Evolutionary conservation across 2,888 invertebrate species (phyloP), one percentile per base, ranked within the genome.

Genomic region (Hypercompe scribonia): DNA sequence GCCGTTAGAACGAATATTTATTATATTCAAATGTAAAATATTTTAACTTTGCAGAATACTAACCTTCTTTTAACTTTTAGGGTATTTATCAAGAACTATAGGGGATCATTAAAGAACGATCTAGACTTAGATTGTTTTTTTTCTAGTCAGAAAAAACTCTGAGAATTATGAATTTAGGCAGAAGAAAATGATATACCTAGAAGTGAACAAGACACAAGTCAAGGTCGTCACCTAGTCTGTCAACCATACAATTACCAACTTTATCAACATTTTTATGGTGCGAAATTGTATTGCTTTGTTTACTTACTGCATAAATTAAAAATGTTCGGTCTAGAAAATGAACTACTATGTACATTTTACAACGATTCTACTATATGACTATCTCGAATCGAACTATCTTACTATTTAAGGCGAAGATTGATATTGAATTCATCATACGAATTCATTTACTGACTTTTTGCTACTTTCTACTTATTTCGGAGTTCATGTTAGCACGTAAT

Each of bases 1-100:
- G 71, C 73, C 72, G 67, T 70, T 69, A 73, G 64, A 75, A 76
- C n/a, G 73, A 66, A 73, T 71, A 61, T 18, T 21, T 36, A 39
- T 4, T 31, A 18, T 42, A 39, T 54, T 54, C 31, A 58, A 66
- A 71, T 46, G 31, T 61, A 39, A 67, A 36, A 50, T 1, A 7
- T 46, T 36, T 4, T 33, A 4, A 61, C 28, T 31, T 58, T 58
- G 13, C 28, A 61, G 1, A 31, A 61, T 61, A 18, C 31, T 31
- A 58, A 15, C 15, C 15, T 5, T 13, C 28, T 15, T 58, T 58
- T n/a, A 10, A 4, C 28, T 28, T 28, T 31, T 61, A 18, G 15
- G 5, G 7, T 18, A 28, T 31, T 61, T 4, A 31, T 31, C 13
- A 13, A 58, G 15, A 58, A 28, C 11, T 13, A 15, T 15, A 28